Percentiles rank a stretch among this genome's conserved stretches.
Conservation (phyloP, 2,888 invertebrate species). For the Dyspetes luteomarginatus region DNA sequence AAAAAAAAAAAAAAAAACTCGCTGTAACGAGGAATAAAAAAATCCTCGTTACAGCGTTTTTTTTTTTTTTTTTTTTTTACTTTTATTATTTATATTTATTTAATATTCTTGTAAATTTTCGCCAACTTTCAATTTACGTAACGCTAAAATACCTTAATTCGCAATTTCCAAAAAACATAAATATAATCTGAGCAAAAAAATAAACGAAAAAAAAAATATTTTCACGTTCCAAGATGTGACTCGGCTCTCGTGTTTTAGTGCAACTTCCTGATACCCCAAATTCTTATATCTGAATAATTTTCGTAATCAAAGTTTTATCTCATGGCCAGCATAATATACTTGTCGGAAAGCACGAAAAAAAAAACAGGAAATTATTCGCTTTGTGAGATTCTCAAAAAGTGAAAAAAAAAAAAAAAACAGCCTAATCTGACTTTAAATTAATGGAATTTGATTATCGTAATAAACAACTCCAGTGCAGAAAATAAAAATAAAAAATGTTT, state of each 20-base stretch:
- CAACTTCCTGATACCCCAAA: not conserved
- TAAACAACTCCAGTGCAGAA: not conserved
- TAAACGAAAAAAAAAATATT: not conserved
- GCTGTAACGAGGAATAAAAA: too few species aligned
- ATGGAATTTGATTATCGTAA: not conserved
- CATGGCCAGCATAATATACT: not conserved
- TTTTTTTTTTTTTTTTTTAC: not conserved
- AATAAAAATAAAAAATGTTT: not conserved
- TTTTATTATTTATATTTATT: not conserved
- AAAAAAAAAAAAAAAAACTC: too few species aligned
- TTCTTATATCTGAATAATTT: not conserved
- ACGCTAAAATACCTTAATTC: too few species aligned
- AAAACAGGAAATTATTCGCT: not conserved
- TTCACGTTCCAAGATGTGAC: not conserved
- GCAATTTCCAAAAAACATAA: not conserved
- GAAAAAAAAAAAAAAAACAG: not conserved
- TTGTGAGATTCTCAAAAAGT: too few species aligned
- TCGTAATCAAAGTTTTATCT: not conserved
- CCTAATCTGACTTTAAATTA: not conserved
- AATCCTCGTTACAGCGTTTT: too few species aligned
- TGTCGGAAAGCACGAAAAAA: too few species aligned
- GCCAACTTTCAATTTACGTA: not conserved
- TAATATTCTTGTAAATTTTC: not conserved
- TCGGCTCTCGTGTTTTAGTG: not conserved
- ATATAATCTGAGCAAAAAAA: not conserved